phyloP scores from a whole-genome alignment of 2,113 vertebrate genomes.

The Eretmodus cyanostictus region DNA sequence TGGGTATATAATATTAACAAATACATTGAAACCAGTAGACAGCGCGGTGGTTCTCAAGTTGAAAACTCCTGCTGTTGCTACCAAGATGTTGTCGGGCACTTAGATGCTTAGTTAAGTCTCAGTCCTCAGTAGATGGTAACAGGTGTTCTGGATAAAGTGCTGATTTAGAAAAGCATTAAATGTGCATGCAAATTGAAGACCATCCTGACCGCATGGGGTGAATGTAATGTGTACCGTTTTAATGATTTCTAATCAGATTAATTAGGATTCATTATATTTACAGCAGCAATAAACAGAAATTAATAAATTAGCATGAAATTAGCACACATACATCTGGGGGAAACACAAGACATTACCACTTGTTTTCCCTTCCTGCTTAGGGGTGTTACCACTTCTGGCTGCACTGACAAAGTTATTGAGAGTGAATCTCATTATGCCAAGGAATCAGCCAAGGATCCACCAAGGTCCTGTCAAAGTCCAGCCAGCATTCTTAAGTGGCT shows the following conservation, averaged over 20 bases:
- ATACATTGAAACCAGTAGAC: neutral
- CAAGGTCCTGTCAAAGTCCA: neutral
- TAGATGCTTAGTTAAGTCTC: neutral
- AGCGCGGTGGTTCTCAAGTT: rapidly evolving
- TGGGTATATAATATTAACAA: neutral
- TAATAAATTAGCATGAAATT: neutral
- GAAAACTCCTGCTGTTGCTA: neutral
- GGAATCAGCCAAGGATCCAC: neutral
- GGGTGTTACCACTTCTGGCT: neutral
- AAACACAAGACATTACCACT: neutral
- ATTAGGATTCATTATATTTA: neutral
- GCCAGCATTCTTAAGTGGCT: neutral
- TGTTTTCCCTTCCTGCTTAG: neutral
- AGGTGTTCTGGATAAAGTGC: neutral
- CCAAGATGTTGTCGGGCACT: neutral
- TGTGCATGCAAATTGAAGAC: neutral
- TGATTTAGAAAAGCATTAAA: neutral
- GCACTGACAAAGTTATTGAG: neutral
- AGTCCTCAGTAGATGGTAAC: neutral
- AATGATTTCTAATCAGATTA: neutral
- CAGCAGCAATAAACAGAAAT: neutral
- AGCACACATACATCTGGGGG: neutral
- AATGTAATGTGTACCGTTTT: neutral
- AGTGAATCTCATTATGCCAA: neutral
- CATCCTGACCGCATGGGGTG: neutral